These are phyloP conservation scores for Fratercula arctica DNA, from an alignment of 2,797 vertebrate genomes.

Conservation along the genomic window DNA sequence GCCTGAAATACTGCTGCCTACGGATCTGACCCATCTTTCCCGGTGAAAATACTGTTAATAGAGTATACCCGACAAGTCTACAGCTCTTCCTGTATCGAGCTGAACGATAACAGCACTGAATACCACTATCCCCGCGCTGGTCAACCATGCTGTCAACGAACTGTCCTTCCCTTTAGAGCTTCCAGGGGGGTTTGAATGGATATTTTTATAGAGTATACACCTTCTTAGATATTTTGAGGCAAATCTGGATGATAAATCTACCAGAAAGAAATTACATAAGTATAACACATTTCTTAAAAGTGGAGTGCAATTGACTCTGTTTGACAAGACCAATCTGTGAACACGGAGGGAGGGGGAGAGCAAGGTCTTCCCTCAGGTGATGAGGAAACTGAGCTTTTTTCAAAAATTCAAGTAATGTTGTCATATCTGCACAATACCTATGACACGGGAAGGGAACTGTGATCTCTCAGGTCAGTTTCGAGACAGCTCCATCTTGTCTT, in stretches of 20 bases:
- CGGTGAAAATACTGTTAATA: not conserved
- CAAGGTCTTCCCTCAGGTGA: not conserved
- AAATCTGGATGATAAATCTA: not conserved
- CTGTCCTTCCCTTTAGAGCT: not conserved
- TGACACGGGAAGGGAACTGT: not conserved
- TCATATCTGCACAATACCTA: not conserved
- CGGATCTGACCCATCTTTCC: not conserved
- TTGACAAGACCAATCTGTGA: not conserved
- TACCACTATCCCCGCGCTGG: not conserved
- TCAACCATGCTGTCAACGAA: not conserved
- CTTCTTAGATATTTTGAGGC: not conserved
- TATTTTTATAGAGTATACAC: not conserved
- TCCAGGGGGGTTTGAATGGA: not conserved
- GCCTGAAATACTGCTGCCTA: not conserved
- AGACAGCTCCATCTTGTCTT: not conserved
- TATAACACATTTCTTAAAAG: not conserved
- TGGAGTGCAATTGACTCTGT: not conserved
- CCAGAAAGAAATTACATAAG: not conserved
- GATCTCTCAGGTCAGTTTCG: not conserved
- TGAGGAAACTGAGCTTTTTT: not conserved
- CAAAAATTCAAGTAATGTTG: not conserved
- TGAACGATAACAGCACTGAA: not conserved
- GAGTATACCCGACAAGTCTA: not conserved
- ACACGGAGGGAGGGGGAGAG: not conserved
- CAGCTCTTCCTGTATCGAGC: not conserved